Evolutionary conservation across 1,140 invertebrate genomes (phyloP), one percentile per base, ranked within the genome.

Genomic region (Gryllus bimaculatus): DNA sequence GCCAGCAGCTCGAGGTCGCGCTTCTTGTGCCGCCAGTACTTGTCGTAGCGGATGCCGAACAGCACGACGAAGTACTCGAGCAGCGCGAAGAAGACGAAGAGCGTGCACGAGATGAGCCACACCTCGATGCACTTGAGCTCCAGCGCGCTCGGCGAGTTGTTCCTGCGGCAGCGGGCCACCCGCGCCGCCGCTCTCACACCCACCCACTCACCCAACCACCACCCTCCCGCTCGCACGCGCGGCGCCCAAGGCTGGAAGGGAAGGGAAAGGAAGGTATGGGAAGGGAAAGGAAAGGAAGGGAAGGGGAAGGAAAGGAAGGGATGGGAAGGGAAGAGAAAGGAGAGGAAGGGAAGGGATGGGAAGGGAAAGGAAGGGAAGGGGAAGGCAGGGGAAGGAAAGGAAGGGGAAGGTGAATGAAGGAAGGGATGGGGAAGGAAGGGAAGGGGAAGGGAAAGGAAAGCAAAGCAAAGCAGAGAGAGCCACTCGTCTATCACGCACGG

Each of bases 61-160:
- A 91, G 83, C 75, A 93, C 90, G 81, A 92, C 87, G 80, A 92
- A 92, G 85, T 92, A 93, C 84, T 93, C 92, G 77, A 92, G 84
- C n/a, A 93, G 84, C 0, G 91, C 90, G 10, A 91, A 85, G 83
- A 93, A 93, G 20, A 93, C 91, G 84, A 93, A 93, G 54, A 91
- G 85, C 8, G 92, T 91, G 84, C 92, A 93, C 8, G 88, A 90
- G 81, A 91, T 89, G 83, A 92, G 88, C 92, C 92, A 93, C 26
- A 93, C 89, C 83, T 93, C 92, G 26, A 93, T 90, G 81, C 90
- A 91, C 83, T 93, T 92, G 48, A 91, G 84, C 82, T 91, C 90
- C n/a, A 90, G 84, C 0, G 89, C 89, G 81, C 88, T 89, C 7
- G 89, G 89, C 8, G 90, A 90, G 83, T 90, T 90, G 82, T 90